These are phyloP conservation scores for Rhagophthalmus giganteus DNA, from an alignment of 2,888 invertebrate genomes.

Conservation along the genomic window DNA sequence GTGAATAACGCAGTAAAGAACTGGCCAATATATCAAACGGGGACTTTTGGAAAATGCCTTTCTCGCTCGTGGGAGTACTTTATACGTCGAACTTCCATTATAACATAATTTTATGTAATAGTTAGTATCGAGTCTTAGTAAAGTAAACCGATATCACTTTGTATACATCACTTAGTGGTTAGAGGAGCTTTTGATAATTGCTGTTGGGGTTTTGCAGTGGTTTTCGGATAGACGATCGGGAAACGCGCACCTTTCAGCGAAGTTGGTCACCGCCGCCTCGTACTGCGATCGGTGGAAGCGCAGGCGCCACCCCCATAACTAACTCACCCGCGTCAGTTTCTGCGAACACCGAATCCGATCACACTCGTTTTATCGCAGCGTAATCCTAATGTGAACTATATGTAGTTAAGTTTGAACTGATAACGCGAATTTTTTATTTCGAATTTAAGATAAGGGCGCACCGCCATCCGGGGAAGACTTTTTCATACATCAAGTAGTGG, in stretches of 20 bases:
- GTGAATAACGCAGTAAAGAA: constrained; percentile 6
- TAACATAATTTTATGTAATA: constrained; percentile 21
- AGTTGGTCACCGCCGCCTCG: constrained; percentile 34
- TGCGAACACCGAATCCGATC: constrained; percentile 16
- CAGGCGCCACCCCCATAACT: constrained; percentile 22
- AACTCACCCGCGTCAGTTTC: constrained; percentile 28
- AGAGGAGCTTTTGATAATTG: constrained; percentile 39
- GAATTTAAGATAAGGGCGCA: neutral
- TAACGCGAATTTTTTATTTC: no score
- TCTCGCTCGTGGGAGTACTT: constrained; percentile 3
- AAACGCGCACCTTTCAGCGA: constrained; percentile 37
- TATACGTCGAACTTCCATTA: constrained; percentile 10
- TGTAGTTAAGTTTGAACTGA: constrained; percentile 3
- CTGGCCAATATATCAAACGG: constrained; percentile 16
- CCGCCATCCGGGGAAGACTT: no score
- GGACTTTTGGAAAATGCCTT: constrained; percentile 5
- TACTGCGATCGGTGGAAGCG: constrained; percentile 14
- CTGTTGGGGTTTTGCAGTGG: constrained; percentile 36
- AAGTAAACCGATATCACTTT: constrained; percentile 39
- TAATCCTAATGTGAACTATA: constrained; percentile 5
- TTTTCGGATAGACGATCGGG: constrained; percentile 30
- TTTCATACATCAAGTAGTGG: no score
- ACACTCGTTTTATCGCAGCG: constrained; percentile 13
- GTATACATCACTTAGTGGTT: constrained; percentile 39
- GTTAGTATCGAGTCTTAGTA: constrained; percentile 27